Base-by-base conservation (phyloP, 2,113 vertebrate species). In the Actenoides hombroni region DNA sequence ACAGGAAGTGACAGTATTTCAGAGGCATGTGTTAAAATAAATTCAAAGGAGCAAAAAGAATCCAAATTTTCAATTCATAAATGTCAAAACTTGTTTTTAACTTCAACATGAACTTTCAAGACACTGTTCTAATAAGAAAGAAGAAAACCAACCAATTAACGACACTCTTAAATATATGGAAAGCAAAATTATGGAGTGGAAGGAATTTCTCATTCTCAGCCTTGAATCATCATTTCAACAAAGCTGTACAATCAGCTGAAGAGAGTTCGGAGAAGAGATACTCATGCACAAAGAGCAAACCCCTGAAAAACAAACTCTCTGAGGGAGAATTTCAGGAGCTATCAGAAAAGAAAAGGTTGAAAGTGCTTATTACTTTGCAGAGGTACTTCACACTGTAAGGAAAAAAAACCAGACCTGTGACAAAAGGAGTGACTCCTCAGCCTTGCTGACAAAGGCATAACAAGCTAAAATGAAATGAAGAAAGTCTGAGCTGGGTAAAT, bases 191-290 rank as follows among this genome's bases (percentile, higher is more conserved):
- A 94, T 6, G 26, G 26, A 73, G 33, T 49, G 37, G 13, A 86
- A 63, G 49, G 88, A 63, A 70, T 76, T 86, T 88, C 18, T 68
- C 8, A 5, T 80, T 10, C 23, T 85, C 3, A 48, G 16, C 31
- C 65, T 76, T 75, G 40, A 87, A 91, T 87, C 37, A 4, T 84
- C 29, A 44, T 93, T 91, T 96, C 37, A 87, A 60, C 40, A 91
- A 91, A 77, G 21, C 29, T 77, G 23, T 69, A 69, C 33, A 73
- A 70, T 44, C 77, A 84, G 12, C 40, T 78, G 37, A 56, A 86
- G 20, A 79, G 46, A 76, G 83, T 68, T 90, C 48, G 88, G 48
- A 92, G 53, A 64, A 63, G 73, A 93, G 11, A 88, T 20, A 67
- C 4, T 85, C 40, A 13, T 28, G 23, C 13, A 76, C 57, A 63